Evolutionary conservation across 2,797 vertebrate species (phyloP).

Genomic region (Taeniopygia guttata): DNA sequence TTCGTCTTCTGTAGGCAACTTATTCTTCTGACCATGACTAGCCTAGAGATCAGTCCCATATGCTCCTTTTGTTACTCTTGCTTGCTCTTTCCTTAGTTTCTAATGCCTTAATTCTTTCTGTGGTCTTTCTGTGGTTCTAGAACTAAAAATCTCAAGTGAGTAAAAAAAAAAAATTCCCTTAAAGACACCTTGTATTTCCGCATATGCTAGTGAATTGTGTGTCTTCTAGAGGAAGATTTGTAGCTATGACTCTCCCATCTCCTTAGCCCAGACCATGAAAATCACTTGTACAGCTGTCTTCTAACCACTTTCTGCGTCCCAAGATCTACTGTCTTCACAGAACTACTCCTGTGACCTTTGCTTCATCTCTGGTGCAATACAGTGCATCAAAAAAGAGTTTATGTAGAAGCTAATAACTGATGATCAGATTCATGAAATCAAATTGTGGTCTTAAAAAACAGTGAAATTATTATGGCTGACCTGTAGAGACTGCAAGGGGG

Average conservation of each 20-base stretch:
- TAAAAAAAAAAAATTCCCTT: not conserved
- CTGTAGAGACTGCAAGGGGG: not conserved
- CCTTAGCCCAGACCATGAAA: not conserved
- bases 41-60: not conserved
- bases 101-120: not conserved
- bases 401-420: not conserved
- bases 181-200: not conserved
- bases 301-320: not conserved
- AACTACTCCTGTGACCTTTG: not conserved
- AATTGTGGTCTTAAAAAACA: not conserved
- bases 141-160: not conserved
- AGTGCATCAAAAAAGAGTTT: not conserved
- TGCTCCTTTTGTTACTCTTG: not conserved
- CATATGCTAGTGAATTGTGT: not conserved
- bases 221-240: not conserved
- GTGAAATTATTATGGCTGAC: not conserved
- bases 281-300: not conserved
- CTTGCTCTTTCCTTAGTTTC: not conserved
- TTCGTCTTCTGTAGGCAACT: not conserved
- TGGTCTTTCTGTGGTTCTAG: not conserved
- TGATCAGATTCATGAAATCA: not conserved
- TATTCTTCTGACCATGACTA: not conserved
- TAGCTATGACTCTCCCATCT: not conserved
- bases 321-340: not conserved
- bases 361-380: not conserved